phyloP scores from a whole-genome alignment of 1,140 invertebrate genomes.

The Dreissena rostriformis region DNA sequence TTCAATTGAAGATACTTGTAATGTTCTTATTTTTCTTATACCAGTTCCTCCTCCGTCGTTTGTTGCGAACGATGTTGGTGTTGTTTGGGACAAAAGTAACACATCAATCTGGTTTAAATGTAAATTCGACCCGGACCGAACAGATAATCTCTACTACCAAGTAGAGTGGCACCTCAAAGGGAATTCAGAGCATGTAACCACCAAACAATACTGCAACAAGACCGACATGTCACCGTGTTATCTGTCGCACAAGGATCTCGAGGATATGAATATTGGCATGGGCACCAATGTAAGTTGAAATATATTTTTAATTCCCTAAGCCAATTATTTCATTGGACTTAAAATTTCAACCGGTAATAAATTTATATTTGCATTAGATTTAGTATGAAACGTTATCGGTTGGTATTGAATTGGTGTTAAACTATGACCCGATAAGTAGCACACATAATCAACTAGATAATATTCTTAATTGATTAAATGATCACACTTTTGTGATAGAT shows the following conservation, averaged over 20 bases:
- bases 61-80: background rate
- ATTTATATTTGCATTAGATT: no score
- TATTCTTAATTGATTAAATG: no score
- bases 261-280: slow-evolving; percentile 1
- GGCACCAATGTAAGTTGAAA: slow-evolving; percentile 22
- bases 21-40: no score
- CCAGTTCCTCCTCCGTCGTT: slow-evolving; percentile 7
- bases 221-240: background rate
- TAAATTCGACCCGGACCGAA: slow-evolving; percentile 10
- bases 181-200: background rate
- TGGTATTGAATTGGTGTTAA: no score
- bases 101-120: slow-evolving; percentile 1
- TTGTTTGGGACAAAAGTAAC: no score
- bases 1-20: no score
- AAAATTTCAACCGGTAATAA: no score
- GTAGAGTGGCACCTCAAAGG: slow-evolving; percentile 9
- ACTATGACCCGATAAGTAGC: no score
- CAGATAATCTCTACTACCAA: slow-evolving; percentile 18
- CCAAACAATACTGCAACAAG: slow-evolving; percentile 19
- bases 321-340: no score
- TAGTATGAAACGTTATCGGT: no score
- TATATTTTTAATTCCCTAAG: no score
- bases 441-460: no score
- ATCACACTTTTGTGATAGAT: slow-evolving; percentile 17
- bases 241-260: slow-evolving; percentile 14